Evolutionary conservation across 2,113 vertebrate species (phyloP), one percentile per base, ranked within the genome.

Genomic region (Promerops cafer): DNA sequence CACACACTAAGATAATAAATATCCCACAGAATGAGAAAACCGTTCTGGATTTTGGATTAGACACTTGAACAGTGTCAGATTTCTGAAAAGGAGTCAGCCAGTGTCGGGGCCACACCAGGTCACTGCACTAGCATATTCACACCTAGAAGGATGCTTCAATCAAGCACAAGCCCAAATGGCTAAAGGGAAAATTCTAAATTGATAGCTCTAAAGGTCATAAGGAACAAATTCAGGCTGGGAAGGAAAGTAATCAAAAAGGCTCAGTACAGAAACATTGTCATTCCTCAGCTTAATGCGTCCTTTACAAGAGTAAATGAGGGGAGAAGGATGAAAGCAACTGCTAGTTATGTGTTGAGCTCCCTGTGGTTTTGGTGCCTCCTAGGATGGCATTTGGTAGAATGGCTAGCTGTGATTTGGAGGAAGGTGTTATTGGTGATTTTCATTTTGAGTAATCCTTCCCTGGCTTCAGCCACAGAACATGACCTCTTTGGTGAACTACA

Each of bases 321-420:
- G 39, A 97, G 80, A 96, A 96, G 83, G 84, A 97, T 94, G 89
- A 97, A 97, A 96, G 90, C 92, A 96, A 97, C 96, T 98, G 96
- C 94, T 88, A 88, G 78, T 86, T 88, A 31, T 84, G 31, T 88
- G 78, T 80, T 84, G 93, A 96, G 83, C 44, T 94, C 69, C 66
- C 42, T 74, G 66, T 71, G 71, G 1, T 68, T 80, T 89, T 75
- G 49, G 60, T 87, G 50, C 60, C 93, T 97, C 71, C 44, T 66
- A 80, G 80, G 71, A 91, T 74, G 74, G 40, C 3, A 13, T 52
- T 78, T 91, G 70, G 66, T 86, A 77, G 82, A 91, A 90, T 50
- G 27, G 49, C 61, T 87, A 71, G 60, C 57, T 68, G 44, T 53
- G 57, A 60, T 69, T 68, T 72, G 74, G 40, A 93, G 39, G 26